Evolutionary conservation across 2,888 invertebrate species (phyloP).

Genomic region (Drosophila hawaiiensis): DNA sequence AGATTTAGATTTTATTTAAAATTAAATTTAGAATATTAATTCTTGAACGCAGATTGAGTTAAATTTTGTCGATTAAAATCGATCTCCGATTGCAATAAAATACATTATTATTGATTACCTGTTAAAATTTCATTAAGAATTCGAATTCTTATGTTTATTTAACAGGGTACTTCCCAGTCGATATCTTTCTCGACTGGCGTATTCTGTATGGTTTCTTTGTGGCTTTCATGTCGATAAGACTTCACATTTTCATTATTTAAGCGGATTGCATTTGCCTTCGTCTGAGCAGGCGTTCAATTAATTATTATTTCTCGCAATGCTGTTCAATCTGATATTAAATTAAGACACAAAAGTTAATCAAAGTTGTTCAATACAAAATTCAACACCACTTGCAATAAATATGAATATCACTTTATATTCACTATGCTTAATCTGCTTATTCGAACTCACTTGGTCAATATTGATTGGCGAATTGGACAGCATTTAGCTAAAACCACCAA

Average conservation of each 20-base stretch:
- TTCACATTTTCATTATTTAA: not conserved
- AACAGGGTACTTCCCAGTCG: not conserved
- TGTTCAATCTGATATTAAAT: not conserved
- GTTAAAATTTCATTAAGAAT: not conserved
- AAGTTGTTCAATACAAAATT: not conserved
- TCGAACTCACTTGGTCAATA: constrained; percentile 13
- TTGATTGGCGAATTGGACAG: constrained; percentile 5
- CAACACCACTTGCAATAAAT: not conserved
- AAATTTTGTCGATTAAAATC: not conserved
- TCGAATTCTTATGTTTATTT: not conserved
- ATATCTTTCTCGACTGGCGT: not conserved
- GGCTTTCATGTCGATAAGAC: not conserved
- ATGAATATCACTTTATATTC: not conserved
- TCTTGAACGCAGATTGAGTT: too few relatives aligned
- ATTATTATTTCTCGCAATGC: not conserved
- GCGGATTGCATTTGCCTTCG: not conserved
- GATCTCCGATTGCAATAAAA: not conserved
- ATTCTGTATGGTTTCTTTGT: not conserved
- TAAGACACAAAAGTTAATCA: not conserved
- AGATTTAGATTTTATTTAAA: not conserved
- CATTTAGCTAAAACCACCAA: constrained; percentile 17
- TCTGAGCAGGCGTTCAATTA: not conserved
- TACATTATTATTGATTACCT: not conserved
- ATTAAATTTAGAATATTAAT: not conserved
- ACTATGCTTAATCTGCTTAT: not conserved